These are phyloP conservation scores for Brotula barbata DNA, from an alignment of 2,797 vertebrate genomes.

Conservation along the genomic window DNA sequence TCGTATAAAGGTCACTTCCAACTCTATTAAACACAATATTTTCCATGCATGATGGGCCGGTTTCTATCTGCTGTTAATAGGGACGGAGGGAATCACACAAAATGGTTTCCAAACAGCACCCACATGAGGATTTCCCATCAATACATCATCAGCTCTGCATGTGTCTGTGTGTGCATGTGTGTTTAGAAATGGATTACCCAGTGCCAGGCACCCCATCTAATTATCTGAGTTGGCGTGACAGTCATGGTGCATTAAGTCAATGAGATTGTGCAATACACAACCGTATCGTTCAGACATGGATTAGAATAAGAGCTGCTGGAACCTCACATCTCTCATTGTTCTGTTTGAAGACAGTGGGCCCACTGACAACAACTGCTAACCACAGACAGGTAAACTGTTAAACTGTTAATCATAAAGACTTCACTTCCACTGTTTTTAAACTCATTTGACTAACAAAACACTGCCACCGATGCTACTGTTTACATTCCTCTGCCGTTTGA, in stretches of 20 bases:
- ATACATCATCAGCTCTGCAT: not conserved
- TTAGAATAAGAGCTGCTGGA: conserved; percentile 22
- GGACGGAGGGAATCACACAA: not conserved
- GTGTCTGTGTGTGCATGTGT: conserved; percentile 4
- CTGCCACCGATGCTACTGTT: not conserved
- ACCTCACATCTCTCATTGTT: not conserved
- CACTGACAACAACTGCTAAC: not conserved
- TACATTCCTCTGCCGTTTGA: not conserved
- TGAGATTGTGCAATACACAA: not conserved
- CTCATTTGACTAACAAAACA: conserved; percentile 1
- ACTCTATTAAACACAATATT: not conserved
- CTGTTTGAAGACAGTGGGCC: not conserved
- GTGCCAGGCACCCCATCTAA: conserved; percentile 8
- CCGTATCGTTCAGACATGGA: not conserved
- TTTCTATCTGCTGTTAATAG: not conserved
- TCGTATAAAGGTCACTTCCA: not conserved
- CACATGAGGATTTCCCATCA: not conserved
- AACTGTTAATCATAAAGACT: no score
- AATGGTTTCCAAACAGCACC: conserved; percentile 2
- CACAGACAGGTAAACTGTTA: no score
- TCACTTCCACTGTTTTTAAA: no score
- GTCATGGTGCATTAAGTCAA: conserved; percentile 23
- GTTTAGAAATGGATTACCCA: conserved; percentile 13
- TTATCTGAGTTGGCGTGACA: conserved; percentile 25
- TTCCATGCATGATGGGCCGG: not conserved